Percentiles rank a stretch among this genome's conserved stretches.
Conservation (phyloP, 2,888 invertebrate species). For the Brachyptera putata region DNA sequence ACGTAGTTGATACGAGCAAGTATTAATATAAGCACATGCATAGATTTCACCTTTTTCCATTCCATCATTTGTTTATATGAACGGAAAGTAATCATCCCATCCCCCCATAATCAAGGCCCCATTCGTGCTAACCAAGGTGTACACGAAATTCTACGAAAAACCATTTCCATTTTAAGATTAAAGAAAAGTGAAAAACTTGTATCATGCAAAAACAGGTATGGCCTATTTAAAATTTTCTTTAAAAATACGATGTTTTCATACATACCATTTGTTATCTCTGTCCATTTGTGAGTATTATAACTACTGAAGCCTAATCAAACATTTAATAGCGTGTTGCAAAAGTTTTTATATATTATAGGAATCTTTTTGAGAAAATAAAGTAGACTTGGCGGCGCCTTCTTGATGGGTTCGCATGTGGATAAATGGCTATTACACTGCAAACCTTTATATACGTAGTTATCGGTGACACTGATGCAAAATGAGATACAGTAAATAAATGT, state of each 20-base stretch:
- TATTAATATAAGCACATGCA: no score
- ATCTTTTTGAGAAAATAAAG: slow-evolving; percentile 4
- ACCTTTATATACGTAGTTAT: not conserved
- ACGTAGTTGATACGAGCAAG: no score
- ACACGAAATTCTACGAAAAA: not conserved
- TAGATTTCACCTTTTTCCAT: no score
- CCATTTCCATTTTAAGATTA: not conserved
- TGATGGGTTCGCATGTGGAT: slow-evolving; percentile 5
- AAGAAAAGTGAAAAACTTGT: not conserved
- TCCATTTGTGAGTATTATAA: no score
- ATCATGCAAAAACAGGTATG: not conserved
- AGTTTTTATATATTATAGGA: not conserved
- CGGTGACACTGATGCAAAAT: not conserved
- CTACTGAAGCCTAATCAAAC: no score
- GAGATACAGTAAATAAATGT: not conserved
- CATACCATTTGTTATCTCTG: no score
- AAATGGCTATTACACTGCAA: not conserved
- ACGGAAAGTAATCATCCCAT: no score
- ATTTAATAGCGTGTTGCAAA: not conserved
- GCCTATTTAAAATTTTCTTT: no score
- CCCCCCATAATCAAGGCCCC: no score
- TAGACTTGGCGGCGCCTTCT: not conserved
- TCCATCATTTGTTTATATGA: no score
- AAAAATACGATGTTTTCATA: no score
- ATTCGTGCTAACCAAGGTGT: no score